Conservation (phyloP, 2,888 invertebrate genomes). For the Bruchidius siliquastri region DNA sequence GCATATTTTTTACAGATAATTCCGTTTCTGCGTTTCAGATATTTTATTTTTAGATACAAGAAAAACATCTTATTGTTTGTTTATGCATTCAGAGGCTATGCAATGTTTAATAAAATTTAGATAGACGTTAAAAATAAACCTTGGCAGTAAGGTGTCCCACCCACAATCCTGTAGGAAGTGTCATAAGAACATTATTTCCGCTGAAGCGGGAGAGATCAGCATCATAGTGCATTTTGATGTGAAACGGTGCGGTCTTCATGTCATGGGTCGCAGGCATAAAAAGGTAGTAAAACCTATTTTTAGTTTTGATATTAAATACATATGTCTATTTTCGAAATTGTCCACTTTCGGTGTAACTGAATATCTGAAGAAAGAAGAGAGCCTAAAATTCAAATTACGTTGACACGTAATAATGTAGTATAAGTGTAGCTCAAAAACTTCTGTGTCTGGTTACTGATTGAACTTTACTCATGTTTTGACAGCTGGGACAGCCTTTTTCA, state of each 20-base stretch:
- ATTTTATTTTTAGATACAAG: not conserved
- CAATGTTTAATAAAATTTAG: not conserved
- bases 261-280: not conserved
- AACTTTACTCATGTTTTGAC: too few relatives aligned
- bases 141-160: not conserved
- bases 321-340: too few relatives aligned
- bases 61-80: not conserved
- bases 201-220: not conserved
- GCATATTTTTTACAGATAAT: not conserved
- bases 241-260: not conserved
- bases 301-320: not conserved
- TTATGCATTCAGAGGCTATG: not conserved
- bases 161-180: not conserved
- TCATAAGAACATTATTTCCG: not conserved
- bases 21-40: not conserved
- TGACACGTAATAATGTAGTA: too few relatives aligned
- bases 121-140: not conserved
- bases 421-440: too few relatives aligned
- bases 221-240: not conserved
- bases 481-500: too few relatives aligned
- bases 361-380: too few relatives aligned
- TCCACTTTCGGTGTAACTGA: too few relatives aligned
- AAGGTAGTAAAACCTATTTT: not conserved
- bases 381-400: too few relatives aligned
- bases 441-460: too few relatives aligned